Conservation (phyloP, 1,140 invertebrate species). For the Stegodyphus mimosarum region DNA sequence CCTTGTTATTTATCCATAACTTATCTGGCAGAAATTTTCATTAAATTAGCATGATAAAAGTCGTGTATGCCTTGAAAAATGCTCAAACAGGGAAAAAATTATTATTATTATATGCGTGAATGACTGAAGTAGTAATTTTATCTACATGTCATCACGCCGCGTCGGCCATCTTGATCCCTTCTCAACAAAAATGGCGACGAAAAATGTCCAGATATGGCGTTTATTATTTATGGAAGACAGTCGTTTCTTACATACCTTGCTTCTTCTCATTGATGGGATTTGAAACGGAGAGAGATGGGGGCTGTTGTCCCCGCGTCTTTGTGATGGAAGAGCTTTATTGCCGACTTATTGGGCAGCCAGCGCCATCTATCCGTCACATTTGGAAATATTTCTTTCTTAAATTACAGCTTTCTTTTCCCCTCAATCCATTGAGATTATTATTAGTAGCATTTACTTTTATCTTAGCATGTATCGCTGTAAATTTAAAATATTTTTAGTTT, state of each 20-base stretch:
- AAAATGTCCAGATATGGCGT: constrained; percentile 46
- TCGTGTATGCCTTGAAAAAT: too few species aligned
- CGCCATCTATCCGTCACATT: constrained; percentile 25
- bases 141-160: background rate
- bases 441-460: background rate
- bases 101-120: too few species aligned
- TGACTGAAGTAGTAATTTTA: too few species aligned
- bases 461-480: too few species aligned
- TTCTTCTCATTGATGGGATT: constrained; percentile 46
- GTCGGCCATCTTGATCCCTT: background rate
- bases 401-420: background rate
- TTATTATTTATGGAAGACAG: constrained; percentile 56
- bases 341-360: background rate
- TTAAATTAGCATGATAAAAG: too few species aligned
- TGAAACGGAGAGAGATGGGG: background rate
- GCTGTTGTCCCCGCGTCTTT: background rate
- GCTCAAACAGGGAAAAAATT: too few species aligned
- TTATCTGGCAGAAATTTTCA: too few species aligned
- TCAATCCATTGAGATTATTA: background rate
- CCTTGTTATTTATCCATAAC: too few species aligned
- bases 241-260: constrained; percentile 44
- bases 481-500: too few species aligned
- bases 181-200: constrained; percentile 35
- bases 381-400: background rate
- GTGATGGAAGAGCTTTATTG: constrained; percentile 26